Evolutionary conservation across 92 coral and sea anemone genomes (phyloP).

Genomic region (Palythoa heliodiscus): DNA sequence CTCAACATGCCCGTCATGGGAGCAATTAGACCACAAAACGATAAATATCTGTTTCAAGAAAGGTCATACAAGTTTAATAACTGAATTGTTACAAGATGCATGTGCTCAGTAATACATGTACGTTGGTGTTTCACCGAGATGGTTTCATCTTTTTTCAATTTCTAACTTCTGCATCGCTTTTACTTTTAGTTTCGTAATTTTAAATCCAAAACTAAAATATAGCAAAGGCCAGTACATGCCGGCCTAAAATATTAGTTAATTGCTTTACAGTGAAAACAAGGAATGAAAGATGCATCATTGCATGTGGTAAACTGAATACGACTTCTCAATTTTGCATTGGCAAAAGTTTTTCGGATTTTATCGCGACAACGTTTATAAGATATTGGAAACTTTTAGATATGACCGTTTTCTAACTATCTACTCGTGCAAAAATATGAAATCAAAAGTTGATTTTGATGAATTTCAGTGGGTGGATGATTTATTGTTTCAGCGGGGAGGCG

Average conservation of each 20-base stretch:
- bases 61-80: background rate
- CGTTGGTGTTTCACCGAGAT: background rate
- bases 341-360: too few species aligned
- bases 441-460: background rate
- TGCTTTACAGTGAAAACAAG: too few species aligned
- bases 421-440: background rate
- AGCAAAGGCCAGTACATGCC: too few species aligned
- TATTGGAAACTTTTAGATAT: background rate
- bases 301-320: too few species aligned
- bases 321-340: too few species aligned
- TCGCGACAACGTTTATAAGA: too few species aligned
- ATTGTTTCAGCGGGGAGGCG: conserved; percentile 36
- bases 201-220: too few species aligned
- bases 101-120: background rate
- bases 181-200: too few species aligned
- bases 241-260: too few species aligned
- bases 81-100: too few species aligned
- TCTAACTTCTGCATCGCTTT: too few species aligned
- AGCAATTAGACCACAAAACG: conserved; percentile 7
- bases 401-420: background rate
- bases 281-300: too few species aligned
- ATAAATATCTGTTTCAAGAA: conserved; percentile 11
- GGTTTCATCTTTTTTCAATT: background rate
- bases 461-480: background rate
- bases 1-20: background rate